A percentile compares a stretch with the other conserved stretches of the same genome.
phyloP scores from a whole-genome alignment of 2,113 vertebrate species.

The Sinocyclocheilus rhinocerous region DNA sequence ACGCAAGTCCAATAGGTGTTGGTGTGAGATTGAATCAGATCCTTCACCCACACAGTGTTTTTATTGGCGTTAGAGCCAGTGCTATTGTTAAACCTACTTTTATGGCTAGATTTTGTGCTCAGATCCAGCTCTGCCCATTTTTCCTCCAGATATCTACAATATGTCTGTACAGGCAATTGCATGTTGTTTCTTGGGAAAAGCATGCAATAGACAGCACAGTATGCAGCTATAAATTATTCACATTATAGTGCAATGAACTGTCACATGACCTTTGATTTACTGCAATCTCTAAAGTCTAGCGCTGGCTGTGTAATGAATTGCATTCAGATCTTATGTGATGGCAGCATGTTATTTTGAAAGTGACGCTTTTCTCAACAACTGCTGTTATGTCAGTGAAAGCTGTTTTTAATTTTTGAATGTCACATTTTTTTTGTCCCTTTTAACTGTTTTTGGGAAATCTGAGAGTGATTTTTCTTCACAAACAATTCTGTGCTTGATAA shows the following conservation, averaged over 20 bases:
- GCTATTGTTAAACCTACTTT: neutral
- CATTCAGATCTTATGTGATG: neutral
- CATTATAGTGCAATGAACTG: neutral
- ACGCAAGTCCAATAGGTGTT: neutral
- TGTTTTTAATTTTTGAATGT: neutral
- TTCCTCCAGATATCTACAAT: neutral
- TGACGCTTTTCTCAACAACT: neutral
- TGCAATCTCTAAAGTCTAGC: neutral
- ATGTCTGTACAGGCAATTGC: neutral
- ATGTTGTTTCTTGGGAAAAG: conserved; percentile 8
- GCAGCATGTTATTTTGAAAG: neutral
- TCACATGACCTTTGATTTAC: conserved; percentile 28
- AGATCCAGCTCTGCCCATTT: conserved; percentile 12
- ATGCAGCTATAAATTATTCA: conserved; percentile 15
- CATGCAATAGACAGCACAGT: neutral
- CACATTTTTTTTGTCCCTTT: neutral
- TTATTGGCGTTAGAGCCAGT: neutral
- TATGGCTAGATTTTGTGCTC: neutral
- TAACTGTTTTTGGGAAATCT: neutral
- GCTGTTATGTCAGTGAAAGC: neutral
- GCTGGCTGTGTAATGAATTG: neutral
- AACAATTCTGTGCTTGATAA: neutral
- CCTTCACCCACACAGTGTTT: conserved; percentile 1
- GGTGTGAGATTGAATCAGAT: neutral
- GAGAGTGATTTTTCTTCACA: neutral